Evolutionary conservation across 92 coral and sea anemone genomes (phyloP), one percentile per base, ranked within the genome.

Genomic region (Epizoanthus rinbou): DNA sequence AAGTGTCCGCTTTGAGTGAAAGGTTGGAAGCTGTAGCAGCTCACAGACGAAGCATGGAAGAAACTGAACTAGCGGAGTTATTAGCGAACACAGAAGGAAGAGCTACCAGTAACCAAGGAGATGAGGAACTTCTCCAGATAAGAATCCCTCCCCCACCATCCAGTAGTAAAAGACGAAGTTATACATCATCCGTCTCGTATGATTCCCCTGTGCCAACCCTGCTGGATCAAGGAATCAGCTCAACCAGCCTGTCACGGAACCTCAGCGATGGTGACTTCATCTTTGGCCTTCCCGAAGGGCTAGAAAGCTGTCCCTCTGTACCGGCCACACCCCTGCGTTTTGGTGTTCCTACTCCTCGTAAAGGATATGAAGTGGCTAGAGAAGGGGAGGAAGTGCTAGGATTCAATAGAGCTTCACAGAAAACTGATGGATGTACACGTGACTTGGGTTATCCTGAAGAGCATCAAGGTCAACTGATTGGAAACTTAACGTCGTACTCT

Each of bases 11-110:
- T 22, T 78, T 92, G 52, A 92, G 85, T 57, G 93, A 92, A 76
- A 80, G 97, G 69, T 84, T 92, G 57, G 88, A 92, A 69, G 91
- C 87, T 18, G 93, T 93, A 13, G 97, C 94, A 6, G 92, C 94
- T 24, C 58, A 78, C 24, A 62, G 82, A 28, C 94, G 91, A 57
- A 91, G 87, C 43, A 52, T 78, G 13, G 86, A 88, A 83, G 90
- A 93, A 80, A 94, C 85, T 22, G 85, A 92, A 47, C 14, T 81
- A 1, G 81, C 75, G 18, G 74, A 56, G 45, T 70, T 75, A 50
- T 17, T 84, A 17, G 57, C 87, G 11, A 74, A 64, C 52, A 59
- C 57, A 85, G 67, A 68, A 59, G 86, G 91, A 73, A 79, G 86
- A 0, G 63, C 9, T 23, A 22, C 57, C 22, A 41, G 64, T 17